These are phyloP conservation scores for Halcyon smyrnensis DNA, from an alignment of 2,797 vertebrate genomes.

Conservation along the genomic window DNA sequence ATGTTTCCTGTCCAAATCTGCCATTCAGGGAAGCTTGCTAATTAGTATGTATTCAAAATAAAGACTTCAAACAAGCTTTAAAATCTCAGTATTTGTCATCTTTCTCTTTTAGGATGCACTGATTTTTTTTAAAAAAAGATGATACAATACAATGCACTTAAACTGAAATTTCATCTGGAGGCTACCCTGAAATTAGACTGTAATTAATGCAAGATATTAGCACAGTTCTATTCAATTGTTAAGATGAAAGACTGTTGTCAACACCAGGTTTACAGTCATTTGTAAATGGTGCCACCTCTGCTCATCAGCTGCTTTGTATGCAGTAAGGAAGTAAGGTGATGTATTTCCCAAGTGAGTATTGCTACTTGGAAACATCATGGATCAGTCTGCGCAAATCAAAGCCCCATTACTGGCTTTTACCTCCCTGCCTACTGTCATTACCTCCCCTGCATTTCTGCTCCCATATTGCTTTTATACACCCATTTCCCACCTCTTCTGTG, in stretches of 20 bases:
- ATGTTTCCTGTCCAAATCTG: not conserved
- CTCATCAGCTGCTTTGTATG: not conserved
- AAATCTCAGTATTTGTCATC: not conserved
- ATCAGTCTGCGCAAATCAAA: not conserved
- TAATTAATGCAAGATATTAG: not conserved
- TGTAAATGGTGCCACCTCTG: not conserved
- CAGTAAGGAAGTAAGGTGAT: not conserved
- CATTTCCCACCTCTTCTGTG: not conserved
- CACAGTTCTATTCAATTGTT: not conserved
- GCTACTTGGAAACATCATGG: not conserved
- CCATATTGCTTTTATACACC: not conserved
- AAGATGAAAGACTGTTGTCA: not conserved
- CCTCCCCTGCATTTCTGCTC: not conserved
- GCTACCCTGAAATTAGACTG: not conserved
- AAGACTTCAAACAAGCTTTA: not conserved
- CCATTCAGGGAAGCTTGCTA: not conserved
- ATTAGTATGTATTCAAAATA: not conserved
- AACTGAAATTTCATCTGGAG: not conserved
- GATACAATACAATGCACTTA: not conserved
- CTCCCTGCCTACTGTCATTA: not conserved
- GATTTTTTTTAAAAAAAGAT: not conserved
- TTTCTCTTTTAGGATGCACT: not conserved
- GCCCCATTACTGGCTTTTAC: not conserved
- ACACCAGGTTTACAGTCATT: not conserved
- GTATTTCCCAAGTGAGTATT: not conserved